Evolutionary conservation across 2,113 vertebrate genomes (phyloP).

Genomic region (Takifugu bimaculatus): DNA sequence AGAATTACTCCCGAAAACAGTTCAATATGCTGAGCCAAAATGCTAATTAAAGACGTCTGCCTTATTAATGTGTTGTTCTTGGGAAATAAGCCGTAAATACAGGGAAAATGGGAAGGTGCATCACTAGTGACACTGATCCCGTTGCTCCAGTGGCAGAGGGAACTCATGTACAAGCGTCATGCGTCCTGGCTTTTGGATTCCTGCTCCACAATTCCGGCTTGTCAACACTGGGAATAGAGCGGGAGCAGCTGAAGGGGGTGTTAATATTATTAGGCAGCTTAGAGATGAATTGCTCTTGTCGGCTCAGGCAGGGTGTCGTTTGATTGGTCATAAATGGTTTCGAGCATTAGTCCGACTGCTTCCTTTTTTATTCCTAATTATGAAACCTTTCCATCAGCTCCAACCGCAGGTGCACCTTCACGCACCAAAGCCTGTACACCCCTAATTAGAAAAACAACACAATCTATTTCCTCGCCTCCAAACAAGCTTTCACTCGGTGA

Average conservation of each 20-base stretch:
- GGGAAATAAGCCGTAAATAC: background rate
- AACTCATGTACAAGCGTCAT: background rate
- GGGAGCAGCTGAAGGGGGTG: background rate
- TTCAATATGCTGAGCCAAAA: background rate
- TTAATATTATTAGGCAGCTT: background rate
- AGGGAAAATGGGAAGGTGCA: slow-evolving; percentile 5
- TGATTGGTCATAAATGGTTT: slow-evolving; percentile 15
- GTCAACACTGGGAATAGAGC: background rate
- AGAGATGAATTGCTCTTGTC: background rate
- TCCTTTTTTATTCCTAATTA: background rate
- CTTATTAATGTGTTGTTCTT: slow-evolving; percentile 11
- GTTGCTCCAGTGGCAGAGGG: background rate
- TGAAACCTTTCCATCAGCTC: background rate
- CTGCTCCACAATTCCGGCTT: background rate
- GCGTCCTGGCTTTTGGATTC: background rate
- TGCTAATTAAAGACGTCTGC: background rate
- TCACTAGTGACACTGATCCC: background rate
- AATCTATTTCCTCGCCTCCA: background rate
- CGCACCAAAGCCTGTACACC: background rate
- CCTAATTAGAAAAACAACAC: background rate
- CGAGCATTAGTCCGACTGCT: slow-evolving; percentile 2
- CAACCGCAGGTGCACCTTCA: background rate
- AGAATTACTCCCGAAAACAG: background rate
- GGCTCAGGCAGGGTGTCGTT: background rate
- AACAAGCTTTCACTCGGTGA: background rate